Conservation (phyloP, 2,888 invertebrate genomes). For the Tipula lateralis region DNA sequence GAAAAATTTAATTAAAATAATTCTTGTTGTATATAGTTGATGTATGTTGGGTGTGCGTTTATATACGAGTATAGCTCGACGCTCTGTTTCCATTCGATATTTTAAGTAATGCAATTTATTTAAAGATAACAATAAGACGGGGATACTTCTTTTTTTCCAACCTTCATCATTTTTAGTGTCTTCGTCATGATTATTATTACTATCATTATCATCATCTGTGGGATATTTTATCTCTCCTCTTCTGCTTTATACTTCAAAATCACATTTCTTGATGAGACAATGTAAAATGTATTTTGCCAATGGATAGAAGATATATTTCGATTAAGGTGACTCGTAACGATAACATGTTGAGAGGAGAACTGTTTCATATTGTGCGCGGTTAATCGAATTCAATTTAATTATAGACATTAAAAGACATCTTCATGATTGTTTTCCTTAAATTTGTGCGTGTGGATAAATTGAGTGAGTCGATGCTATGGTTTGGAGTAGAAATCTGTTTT, state of each 20-base stretch:
- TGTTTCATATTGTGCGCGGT: neutral
- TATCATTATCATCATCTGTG: neutral
- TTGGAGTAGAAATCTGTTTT: neutral
- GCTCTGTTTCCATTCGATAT: neutral
- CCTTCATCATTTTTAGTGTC: neutral
- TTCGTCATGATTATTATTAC: neutral
- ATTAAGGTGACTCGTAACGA: neutral
- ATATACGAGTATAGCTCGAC: neutral
- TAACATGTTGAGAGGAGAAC: neutral
- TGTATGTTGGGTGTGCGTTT: neutral
- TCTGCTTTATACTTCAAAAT: neutral
- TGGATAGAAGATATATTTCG: neutral
- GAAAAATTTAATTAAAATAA: neutral
- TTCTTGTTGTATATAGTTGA: neutral
- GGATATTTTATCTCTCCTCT: neutral
- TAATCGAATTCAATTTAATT: neutral
- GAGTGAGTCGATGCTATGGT: neutral
- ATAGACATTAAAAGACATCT: neutral
- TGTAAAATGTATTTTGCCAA: neutral
- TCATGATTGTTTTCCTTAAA: neutral
- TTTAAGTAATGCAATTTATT: neutral
- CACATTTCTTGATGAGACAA: neutral
- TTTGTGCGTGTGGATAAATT: neutral
- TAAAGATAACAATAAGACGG: neutral
- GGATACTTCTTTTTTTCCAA: neutral